A percentile compares a stretch with the other conserved stretches of the same genome.
phyloP scores from a whole-genome alignment of 2,113 vertebrate species.

The Phalacrocorax carbo region DNA sequence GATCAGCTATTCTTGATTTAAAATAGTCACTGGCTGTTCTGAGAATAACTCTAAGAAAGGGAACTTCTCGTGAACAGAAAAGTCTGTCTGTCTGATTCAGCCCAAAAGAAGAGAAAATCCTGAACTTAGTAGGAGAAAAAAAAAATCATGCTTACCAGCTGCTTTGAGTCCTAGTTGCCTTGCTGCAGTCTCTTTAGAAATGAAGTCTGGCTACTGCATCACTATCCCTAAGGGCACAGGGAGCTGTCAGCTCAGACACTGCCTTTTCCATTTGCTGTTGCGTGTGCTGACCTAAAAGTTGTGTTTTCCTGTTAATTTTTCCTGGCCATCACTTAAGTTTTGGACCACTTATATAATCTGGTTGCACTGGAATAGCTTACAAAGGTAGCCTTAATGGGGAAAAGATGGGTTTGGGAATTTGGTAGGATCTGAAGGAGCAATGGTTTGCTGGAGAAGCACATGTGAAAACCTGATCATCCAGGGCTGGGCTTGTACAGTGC shows the following conservation, averaged over 20 bases:
- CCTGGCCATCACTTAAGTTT: constrained; percentile 1
- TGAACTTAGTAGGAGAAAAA: neutral
- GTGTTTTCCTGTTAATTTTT: constrained; percentile 46
- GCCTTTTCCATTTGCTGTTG: constrained; percentile 46
- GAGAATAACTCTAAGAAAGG: neutral
- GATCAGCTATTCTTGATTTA: neutral
- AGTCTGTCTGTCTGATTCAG: neutral
- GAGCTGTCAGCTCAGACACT: constrained; percentile 58
- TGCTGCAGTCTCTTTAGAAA: constrained; percentile 54
- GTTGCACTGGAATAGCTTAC: neutral
- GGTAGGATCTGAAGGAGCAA: neutral
- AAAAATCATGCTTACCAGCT: constrained; percentile 62
- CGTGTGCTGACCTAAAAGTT: constrained; percentile 37
- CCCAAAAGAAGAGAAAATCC: neutral
- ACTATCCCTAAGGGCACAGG: constrained; percentile 25
- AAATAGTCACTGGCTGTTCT: neutral
- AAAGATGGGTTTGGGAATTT: neutral
- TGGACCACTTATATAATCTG: neutral
- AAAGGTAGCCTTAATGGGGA: neutral
- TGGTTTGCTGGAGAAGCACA: neutral
- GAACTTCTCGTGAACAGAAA: neutral
- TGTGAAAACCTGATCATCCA: neutral
- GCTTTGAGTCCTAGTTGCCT: constrained; percentile 40
- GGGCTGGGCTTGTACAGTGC: neutral
- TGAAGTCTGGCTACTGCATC: constrained; percentile 24